Evolutionary conservation across 2,113 vertebrate genomes (phyloP), one percentile per base, ranked within the genome.

Genomic region (Hypanus sabinus): DNA sequence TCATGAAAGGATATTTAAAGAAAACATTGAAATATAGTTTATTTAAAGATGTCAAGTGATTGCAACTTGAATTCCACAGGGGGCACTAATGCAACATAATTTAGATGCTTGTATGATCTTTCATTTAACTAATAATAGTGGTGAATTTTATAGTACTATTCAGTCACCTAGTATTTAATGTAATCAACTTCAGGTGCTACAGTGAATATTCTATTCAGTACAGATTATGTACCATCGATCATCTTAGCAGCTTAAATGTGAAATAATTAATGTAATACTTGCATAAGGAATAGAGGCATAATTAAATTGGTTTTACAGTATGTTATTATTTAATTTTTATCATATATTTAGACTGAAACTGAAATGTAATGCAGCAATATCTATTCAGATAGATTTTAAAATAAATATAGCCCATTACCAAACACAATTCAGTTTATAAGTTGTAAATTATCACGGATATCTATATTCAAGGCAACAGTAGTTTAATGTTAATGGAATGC

Each of bases 41-140:
- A 14, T 90, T 33, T 65, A 20, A 90, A 87, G 8, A 68, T 18
- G 14, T 20, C 60, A 33, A 68, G 85, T n/a, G 60, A 68, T 90
- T 33, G 33, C 30, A 65, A 33, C 60, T 88, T 90, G 33, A 90
- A 90, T 36, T 90, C 85, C 60, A 90, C 62, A 90, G 85, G 60
- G 85, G 85, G 57, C 85, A 90, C 60, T 90, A 68, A n/a, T 33
- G 57, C 57, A 30, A 68, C 85, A 90, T 65, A 33, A 65, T 90
- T 65, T 68, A 20, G 30, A 8, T 65, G 85, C 65, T 16, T 90
- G 85, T 20, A 33, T 60, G 33, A 14, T n/a, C 60, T 90, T 90
- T 33, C 85, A 30, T 20, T 65, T 30, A 90, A 90, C 60, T 65
- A n/a, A 88, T 36, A 79, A n/a, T 60, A 27, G 83, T 65, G 57